phyloP scores from a whole-genome alignment of 2,888 invertebrate genomes.

The Branchipolynoe longqiensis region DNA sequence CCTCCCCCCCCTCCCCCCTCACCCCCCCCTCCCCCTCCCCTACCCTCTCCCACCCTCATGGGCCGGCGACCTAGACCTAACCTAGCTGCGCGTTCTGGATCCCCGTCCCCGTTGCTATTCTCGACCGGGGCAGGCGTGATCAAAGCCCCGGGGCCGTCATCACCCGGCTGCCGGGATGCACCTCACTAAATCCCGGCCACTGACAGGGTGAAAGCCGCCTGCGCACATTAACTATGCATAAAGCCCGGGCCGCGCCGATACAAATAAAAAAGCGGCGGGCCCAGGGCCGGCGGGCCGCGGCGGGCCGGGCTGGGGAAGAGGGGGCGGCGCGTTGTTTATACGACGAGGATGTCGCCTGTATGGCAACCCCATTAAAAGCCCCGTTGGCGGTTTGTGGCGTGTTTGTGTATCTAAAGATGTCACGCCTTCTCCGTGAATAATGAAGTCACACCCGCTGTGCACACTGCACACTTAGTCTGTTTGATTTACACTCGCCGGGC shows the following conservation, averaged over 20 bases:
- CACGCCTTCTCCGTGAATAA: constrained; percentile 31
- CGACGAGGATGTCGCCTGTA: not conserved
- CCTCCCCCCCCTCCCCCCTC: no score
- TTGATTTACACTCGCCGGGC: constrained; percentile 23
- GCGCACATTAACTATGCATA: constrained; percentile 24
- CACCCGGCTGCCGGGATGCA: constrained; percentile 32
- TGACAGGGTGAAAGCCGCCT: constrained; percentile 24
- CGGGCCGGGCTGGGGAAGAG: constrained; percentile 10
- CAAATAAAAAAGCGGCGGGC: constrained; percentile 11
- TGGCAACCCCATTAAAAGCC: constrained; percentile 46
- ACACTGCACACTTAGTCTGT: constrained; percentile 27
- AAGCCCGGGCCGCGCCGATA: not conserved
- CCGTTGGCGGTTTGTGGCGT: constrained; percentile 27
- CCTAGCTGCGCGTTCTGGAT: no score
- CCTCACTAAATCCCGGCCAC: constrained; percentile 37
- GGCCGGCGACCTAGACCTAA: no score
- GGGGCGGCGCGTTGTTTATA: constrained; percentile 18
- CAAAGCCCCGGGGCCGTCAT: constrained; percentile 30
- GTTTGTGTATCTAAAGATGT: constrained; percentile 54
- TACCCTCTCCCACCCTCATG: no score
- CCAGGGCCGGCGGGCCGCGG: constrained; percentile 21
- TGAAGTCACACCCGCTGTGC: constrained; percentile 41
- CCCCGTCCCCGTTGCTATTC: not conserved
- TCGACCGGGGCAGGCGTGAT: not conserved
- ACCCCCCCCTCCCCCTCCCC: no score